Evolutionary conservation across 2,888 invertebrate genomes (phyloP).

Genomic region (Pristionchus entomophagus): DNA sequence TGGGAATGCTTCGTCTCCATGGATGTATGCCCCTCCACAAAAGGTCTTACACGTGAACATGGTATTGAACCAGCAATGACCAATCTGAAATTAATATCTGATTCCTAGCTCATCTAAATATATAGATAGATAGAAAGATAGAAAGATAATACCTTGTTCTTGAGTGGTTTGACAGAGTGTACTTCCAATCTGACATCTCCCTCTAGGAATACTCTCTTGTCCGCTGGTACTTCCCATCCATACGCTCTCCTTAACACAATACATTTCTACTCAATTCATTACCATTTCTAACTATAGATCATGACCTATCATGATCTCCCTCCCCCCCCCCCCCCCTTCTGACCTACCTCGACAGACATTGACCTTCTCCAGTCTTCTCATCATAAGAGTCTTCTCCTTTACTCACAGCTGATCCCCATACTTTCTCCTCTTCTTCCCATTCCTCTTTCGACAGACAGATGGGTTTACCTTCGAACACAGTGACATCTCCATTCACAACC

Average conservation of each 20-base stretch:
- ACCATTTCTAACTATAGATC: no score
- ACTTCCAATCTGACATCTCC: slow-evolving; percentile 96
- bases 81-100: slow-evolving; percentile 65
- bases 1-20: slow-evolving; percentile 69
- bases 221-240: slow-evolving; percentile 69
- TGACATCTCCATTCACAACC: slow-evolving; percentile 68
- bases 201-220: slow-evolving; percentile 76
- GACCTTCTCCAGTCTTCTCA: neutral
- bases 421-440: slow-evolving; percentile 48
- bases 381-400: slow-evolving; percentile 39
- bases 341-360: neutral
- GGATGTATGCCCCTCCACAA: slow-evolving; percentile 58
- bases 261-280: neutral
- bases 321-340: no score
- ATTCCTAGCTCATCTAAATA: no score
- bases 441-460: slow-evolving; percentile 57
- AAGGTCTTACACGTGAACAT: slow-evolving; percentile 84
- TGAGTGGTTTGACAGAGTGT: slow-evolving; percentile 73
- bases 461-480: slow-evolving; percentile 63
- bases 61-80: slow-evolving; percentile 98
- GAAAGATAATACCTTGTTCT: slow-evolving; percentile 44
- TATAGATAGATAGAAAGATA: no score
- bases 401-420: slow-evolving; percentile 32
- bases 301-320: neutral
- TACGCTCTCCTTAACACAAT: slow-evolving; percentile 61